Evolutionary conservation across 1,140 invertebrate genomes (phyloP), one percentile per base, ranked within the genome.

Genomic region (Piezodorus guildinii): DNA sequence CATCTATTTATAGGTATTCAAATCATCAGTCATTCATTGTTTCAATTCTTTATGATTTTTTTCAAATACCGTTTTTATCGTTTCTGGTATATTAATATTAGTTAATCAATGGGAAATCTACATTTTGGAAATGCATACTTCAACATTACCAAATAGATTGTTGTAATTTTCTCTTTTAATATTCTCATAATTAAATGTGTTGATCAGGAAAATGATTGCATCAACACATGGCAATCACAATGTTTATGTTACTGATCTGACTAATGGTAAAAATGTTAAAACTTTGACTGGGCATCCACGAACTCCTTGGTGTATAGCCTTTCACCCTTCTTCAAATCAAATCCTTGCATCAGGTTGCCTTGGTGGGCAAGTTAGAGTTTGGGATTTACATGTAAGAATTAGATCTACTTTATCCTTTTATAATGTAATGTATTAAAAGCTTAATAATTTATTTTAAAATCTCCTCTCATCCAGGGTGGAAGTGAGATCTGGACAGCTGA

Each of bases 151-250:
- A 30, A 30, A 30, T 30, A 30, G 27, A 30, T 30, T 39, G 30
- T 39, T 39, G 12, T 39, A 10, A 39, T 39, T 39, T 12, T 39
- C 34, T 10, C 34, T 39, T 39, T 10, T 39, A 39, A 39, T 39
- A 10, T 12, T 39, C 34, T 39, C 12, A 39, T 60, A 34, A 34
- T 60, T 60, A 34, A 39, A 27, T 21, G 27, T 65, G 45, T 65
- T 69, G 73, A 77, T 63, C 69, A 89, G 89, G 52, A 85, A 83
- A 16, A 87, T 86, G 76, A 83, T 94, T 39, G 91, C 91, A 51
- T 94, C 90, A 6, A 90, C 90, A 1, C 91, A 94, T 79, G 90
- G 91, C 27, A 91, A 95, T 75, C 91, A 94, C 71, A 88, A 88
- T 73, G 85, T 95, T n/a, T 91, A 93, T 73, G 85, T 95, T 15